Base-by-base conservation (phyloP, 2,797 vertebrate genomes). In the Pseudomugil tenellus region DNA sequence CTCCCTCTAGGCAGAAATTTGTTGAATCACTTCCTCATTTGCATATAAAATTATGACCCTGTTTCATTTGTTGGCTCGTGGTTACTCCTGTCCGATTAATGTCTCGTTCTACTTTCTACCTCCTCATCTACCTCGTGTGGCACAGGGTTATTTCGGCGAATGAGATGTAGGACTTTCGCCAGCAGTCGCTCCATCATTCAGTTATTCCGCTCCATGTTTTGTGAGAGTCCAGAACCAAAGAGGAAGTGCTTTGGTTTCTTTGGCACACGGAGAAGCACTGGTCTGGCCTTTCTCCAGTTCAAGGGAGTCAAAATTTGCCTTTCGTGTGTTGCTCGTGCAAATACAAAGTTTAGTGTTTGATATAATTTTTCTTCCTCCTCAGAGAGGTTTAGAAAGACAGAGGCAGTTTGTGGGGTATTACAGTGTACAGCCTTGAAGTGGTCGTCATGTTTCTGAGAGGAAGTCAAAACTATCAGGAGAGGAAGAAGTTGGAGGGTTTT, bases 221-320 rank as follows among this genome's bases (percentile, higher is more conserved):
- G 76, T 63, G 74, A 2, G 64, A 64, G 77, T 78, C 87, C 74
- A 34, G 75, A 46, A 76, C 87, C 89, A 87, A 82, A 81, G 80
- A 92, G 91, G 92, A 93, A 92, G 91, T 72, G 72, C 88, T 84
- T 89, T 92, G 75, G 79, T 93, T 92, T 93, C 83, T 91, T 93
- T 94, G 93, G 93, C 91, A 83, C 76, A 41, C 53, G 41, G 77
- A 37, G 68, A 80, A 74, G 78, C 79, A 81, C 87, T 64, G 59
- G 83, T 74, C 83, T 89, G 87, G 74, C 76, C 58, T 68, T 52
- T 66, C 75, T 83, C 84, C 86, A 87, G 78, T 79, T 79, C 72
- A 43, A 79, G 79, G 82, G 85, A 91, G 89, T 92, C 87, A 90
- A 86, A 92, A 90, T 93, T 91, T 92, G 88, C 89, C 83, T 93